Conservation (phyloP, 2,888 invertebrate species). For the Diaphora mendica region DNA sequence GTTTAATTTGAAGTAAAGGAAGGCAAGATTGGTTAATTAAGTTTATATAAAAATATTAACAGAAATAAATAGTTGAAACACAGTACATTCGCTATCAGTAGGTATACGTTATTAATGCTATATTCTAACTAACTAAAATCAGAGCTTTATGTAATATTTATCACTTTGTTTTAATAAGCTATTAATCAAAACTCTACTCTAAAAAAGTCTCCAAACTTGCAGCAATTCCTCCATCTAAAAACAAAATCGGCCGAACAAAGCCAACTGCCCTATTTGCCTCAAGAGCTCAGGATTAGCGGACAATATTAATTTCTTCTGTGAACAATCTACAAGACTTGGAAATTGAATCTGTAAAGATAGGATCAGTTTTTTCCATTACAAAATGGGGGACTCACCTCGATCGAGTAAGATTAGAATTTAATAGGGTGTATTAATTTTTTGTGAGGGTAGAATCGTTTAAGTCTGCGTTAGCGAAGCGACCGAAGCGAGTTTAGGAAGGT, state of each 20-base stretch:
- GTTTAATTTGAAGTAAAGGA: conserved; percentile 20
- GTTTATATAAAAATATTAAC: background rate
- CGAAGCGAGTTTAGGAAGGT: conserved; percentile 25
- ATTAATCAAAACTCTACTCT: background rate
- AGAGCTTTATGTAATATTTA: too few relatives aligned
- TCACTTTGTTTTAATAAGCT: background rate
- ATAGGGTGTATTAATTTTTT: conserved; percentile 64
- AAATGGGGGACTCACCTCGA: conserved; percentile 54
- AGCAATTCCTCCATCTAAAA: conserved; percentile 2
- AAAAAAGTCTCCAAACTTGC: background rate
- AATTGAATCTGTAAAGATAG: conserved; percentile 66
- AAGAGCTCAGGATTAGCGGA: conserved; percentile 48
- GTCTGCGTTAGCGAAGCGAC: conserved; percentile 30
- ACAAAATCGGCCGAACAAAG: conserved; percentile 27
- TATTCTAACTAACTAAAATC: background rate
- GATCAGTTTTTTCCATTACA: conserved; percentile 68
- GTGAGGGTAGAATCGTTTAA: conserved; percentile 40
- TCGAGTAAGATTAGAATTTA: conserved; percentile 61
- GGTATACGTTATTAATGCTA: background rate
- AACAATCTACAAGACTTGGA: conserved; percentile 59
- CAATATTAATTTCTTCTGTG: conserved; percentile 60
- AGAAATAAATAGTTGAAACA: background rate
- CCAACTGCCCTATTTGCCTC: conserved; percentile 34
- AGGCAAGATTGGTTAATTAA: conserved; percentile 3
- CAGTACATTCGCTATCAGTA: background rate